Base-by-base conservation (phyloP, 1,140 invertebrate genomes). In the Macrotrachela quadricornifera region DNA sequence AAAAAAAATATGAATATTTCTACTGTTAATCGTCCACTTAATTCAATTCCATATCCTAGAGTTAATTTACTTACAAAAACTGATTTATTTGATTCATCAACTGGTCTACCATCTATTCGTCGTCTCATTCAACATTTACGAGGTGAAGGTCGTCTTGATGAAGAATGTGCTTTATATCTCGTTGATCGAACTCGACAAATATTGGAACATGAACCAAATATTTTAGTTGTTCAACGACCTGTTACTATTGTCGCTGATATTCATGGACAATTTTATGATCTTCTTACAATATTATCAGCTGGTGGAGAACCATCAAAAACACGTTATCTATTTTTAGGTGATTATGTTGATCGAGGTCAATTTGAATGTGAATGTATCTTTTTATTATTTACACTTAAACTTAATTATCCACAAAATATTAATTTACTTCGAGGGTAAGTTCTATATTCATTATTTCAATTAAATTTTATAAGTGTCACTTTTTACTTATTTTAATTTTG, bases 171-270 rank as follows among this genome's bases (percentile, higher is more conserved):
- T 9, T 11, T n/a, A 1, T 41, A 43, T 41, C 13, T 54, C 13
- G 48, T 54, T 16, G 16, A 40, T n/a, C 17, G 13, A 12, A 12
- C 6, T 41, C 16, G 75, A 43, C 68, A 73, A 42, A 69, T 76
- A 21, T 74, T 79, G 54, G 61, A 77, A 51, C 64, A 73, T 49
- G 77, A 78, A 59, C 75, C 76, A 15, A 76, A 75, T 67, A 62
- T 79, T 9, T 59, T 78, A 39, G 75, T 77, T 60, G 59, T 78
- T 44, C 68, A 70, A 54, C 68, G 75, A 0, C 77, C 77, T 9
- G 67, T 78, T 16, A 77, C 75, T 60, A 75, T 78, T 46, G 61
- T 62, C 52, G 76, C 76, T 1, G 76, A 77, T 59, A 75, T 77
- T 42, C 76, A 77, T 61, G 76, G 76, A 21, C 76, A 77, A 59